Evolutionary conservation across 2,113 vertebrate genomes (phyloP), one percentile per base, ranked within the genome.

Genomic region (Lanius collurio): DNA sequence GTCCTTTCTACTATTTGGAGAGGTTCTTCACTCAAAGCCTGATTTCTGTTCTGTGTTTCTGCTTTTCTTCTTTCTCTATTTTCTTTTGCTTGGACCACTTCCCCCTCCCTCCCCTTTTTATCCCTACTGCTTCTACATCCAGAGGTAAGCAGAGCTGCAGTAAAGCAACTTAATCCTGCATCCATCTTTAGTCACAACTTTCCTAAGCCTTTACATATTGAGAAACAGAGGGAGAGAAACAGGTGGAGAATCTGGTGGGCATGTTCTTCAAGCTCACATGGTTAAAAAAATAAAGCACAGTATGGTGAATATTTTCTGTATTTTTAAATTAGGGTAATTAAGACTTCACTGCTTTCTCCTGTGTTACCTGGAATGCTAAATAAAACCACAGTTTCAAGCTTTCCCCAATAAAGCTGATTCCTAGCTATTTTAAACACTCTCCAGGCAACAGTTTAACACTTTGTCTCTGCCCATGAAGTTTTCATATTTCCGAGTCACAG

Each of bases 351-450:
- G 27, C 31, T 93, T 30, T 77, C 64, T 84, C 28, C 31, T 35
- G 10, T 67, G 15, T 49, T 83, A 89, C 59, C 63, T 94, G 84
- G 57, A 92, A 68, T 86, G 46, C 17, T 71, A 44, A 92, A 89
- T 56, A 94, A 75, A 62, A 86, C 59, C 60, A 93, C 20, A 4
- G 33, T 65, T 93, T 91, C 63, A 76, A 83, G 56, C 13, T 95
- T 85, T 67, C 84, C 35, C 67, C 39, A 79, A 68, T 89, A 95
- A 83, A 64, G 5, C 53, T 80, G 57, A 74, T 70, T 70, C 21
- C 57, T 89, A 79, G 33, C 59, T 94, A 93, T 95, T 95, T 96
- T 93, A 85, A 83, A 85, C 57, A 81, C 22, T 49, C 81, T 83
- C 30, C 52, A 64, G 78, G 75, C 59, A 85, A 60, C 52, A 75